Conservation (phyloP, 2,888 invertebrate species). For the Acrobasis repandana region DNA sequence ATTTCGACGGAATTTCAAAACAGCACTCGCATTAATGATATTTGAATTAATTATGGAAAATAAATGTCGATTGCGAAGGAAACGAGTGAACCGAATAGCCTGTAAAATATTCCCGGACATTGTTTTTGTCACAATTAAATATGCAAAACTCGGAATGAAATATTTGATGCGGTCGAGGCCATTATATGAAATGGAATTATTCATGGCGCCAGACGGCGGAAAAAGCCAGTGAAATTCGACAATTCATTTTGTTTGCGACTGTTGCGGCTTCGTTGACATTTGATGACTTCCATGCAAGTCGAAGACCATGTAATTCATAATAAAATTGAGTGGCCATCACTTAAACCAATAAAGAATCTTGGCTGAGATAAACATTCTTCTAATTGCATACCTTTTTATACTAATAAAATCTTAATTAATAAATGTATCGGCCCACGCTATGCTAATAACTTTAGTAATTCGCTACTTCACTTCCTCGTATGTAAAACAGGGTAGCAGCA, state of each 20-base stretch:
- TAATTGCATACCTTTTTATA: no score
- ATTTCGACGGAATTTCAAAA: not conserved
- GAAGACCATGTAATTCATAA: constrained; percentile 25
- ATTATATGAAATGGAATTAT: constrained; percentile 77
- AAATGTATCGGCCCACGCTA: constrained; percentile 31
- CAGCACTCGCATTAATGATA: constrained; percentile 24
- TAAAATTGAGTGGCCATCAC: not conserved
- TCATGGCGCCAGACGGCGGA: constrained; percentile 70
- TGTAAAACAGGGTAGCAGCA: constrained; percentile 58
- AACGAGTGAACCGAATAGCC: constrained; percentile 43
- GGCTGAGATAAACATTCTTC: not conserved
- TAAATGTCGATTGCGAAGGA: constrained; percentile 38
- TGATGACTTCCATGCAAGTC: constrained; percentile 48
- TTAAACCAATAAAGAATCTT: not conserved
- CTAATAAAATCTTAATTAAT: constrained; percentile 12
- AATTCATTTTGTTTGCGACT: constrained; percentile 74
- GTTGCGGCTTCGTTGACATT: constrained; percentile 63
- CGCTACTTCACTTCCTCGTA: constrained; percentile 57
- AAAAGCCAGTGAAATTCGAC: constrained; percentile 73
- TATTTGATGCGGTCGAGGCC: constrained; percentile 76
- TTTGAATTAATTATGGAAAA: constrained; percentile 40
- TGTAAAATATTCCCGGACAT: constrained; percentile 58
- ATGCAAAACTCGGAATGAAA: constrained; percentile 75
- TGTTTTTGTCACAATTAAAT: constrained; percentile 73
- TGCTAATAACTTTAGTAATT: constrained; percentile 50